These are phyloP conservation scores for Callosobruchus maculatus DNA, from an alignment of 2,888 invertebrate species.

Conservation along the genomic window DNA sequence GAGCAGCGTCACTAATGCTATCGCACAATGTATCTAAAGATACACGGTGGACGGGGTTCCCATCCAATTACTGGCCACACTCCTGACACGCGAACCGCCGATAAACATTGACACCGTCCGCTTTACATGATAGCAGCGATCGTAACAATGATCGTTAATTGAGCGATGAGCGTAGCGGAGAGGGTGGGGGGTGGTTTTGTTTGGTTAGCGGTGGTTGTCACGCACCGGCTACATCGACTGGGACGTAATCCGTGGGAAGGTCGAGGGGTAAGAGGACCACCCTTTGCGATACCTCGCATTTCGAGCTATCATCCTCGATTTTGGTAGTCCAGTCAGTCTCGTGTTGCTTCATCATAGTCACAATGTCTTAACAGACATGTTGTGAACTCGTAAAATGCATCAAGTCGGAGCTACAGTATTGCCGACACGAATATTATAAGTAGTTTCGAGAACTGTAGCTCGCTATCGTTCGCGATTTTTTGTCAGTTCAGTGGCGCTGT, in stretches of 20 bases:
- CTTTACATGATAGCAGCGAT: conserved; percentile 19
- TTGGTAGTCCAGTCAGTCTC: background rate
- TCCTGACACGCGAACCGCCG: background rate
- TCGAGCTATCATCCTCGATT: background rate
- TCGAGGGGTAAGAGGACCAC: background rate
- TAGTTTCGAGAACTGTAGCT: too few species aligned
- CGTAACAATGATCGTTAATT: conserved; percentile 38
- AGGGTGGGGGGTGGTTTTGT: conserved; percentile 33
- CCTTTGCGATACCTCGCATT: background rate
- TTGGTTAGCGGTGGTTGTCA: conserved; percentile 42
- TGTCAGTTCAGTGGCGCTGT: too few species aligned
- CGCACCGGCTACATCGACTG: conserved; percentile 32
- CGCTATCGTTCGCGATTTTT: too few species aligned
- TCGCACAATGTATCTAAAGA: background rate
- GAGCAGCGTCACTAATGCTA: background rate
- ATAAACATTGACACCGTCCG: conserved; percentile 24
- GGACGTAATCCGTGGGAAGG: conserved; percentile 38
- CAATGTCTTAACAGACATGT: too few species aligned
- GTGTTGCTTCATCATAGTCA: too few species aligned
- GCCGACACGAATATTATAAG: too few species aligned
- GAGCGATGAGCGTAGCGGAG: conserved; percentile 4
- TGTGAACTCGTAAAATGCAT: too few species aligned
- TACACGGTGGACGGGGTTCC: background rate
- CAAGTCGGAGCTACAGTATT: too few species aligned
- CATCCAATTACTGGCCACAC: conserved; percentile 1